Evolutionary conservation across 1,140 invertebrate species (phyloP), one percentile per base, ranked within the genome.

Genomic region (Aethina tumida): DNA sequence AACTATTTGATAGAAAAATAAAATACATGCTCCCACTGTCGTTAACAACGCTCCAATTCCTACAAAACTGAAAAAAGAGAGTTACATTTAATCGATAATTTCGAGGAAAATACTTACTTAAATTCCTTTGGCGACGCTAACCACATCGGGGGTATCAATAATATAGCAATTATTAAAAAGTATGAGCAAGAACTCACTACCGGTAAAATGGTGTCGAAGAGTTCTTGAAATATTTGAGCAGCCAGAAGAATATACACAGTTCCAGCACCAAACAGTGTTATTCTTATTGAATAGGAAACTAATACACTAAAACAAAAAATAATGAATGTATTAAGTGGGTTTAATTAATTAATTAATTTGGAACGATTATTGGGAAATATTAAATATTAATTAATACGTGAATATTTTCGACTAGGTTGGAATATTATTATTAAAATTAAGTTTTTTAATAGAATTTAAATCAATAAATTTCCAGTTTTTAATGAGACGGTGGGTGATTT

Each of bases 91-190:
- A n/a, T n/a, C n/a, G n/a, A n/a, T n/a, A n/a, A n/a, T n/a, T n/a
- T n/a, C n/a, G n/a, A n/a, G 13, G 13, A 12, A 33, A 4, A 67
- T 32, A 43, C 39, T 18, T 63, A 80, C 79, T 74, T 73, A 56
- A 82, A 81, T 47, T 83, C 77, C 52, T 77, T 79, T 2, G 83
- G 82, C 4, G 77, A 74, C 19, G 78, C 79, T 1, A 82, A 66
- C 65, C 79, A 79, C 45, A 77, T 73, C 0, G 77, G 52, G 0
- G 80, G 79, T 5, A 70, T 70, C 30, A 85, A 62, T 0, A 67
- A 49, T 1, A 64, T 57, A 0, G 71, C 74, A 8, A 84, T 70
- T 1, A 83, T 64, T 2, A 82, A 52, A 42, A 80, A 70, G 67
- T 77, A 78, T 19, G 65, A 58, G 53, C 81, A 84, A 45, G 73